Evolutionary conservation across 2,888 invertebrate species (phyloP), one percentile per base, ranked within the genome.

Genomic region (Euplexia lucipara): DNA sequence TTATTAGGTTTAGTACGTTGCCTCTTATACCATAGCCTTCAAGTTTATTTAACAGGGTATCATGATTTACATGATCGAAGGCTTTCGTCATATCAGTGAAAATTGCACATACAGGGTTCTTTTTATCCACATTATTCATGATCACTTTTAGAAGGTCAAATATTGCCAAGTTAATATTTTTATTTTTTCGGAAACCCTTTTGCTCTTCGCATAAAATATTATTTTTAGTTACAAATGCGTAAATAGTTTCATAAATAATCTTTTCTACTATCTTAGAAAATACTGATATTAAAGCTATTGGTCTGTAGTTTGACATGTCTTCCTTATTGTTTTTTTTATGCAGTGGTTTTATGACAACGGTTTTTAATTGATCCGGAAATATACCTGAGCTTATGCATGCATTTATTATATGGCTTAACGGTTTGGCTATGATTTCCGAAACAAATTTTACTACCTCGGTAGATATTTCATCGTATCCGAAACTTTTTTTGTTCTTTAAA

Each of bases 161-260:
- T 26, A 44, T 44, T 26, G 44, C 44, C 44, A 44, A 14, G 26
- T 44, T 44, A 9, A 44, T 30, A 30, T 47, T 47, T 30, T 26
- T 30, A 47, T 47, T n/a, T 16, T 47, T 47, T 30, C 47, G 26
- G 30, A 47, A 47, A 6, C 47, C 47, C 9, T 47, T 47, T 47
- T 47, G 47, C 30, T 47, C 47, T 30, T 47, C 16, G 47, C 47
- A 47, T 47, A 47, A 47, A n/a, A 47, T 47, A 47, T 47, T 47
- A 30, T 47, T 30, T 30, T 47, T 26, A 9, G 2, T n/a, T 30
- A 26, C 8, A 30, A 47, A 47, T 5, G 47, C 1, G 22, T 47
- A 47, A 8, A 30, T 30, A 3, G 47, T n/a, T 30, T 47, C 47
- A 30, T 47, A 47, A 3, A 47, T 44, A 4, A 44, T 44, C 12